A percentile compares a stretch with the other conserved stretches of the same genome.
Evolutionary conservation across 2,113 vertebrate genomes (phyloP).

Genomic region (Nymphicus hollandicus): DNA sequence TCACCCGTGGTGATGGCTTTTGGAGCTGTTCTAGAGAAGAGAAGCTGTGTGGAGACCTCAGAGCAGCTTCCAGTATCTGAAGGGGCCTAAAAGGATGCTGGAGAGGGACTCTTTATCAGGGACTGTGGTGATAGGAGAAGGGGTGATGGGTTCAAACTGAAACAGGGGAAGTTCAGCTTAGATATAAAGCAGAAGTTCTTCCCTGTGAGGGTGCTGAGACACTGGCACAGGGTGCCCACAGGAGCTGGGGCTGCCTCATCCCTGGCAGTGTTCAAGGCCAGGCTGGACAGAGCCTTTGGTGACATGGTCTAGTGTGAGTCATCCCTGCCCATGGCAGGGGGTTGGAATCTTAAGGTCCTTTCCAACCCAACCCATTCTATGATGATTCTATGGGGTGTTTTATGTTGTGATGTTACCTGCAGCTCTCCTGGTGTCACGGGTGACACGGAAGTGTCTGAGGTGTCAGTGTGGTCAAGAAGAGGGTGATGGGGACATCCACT

Average conservation of each 20-base stretch:
- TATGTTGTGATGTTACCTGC: fast-evolving
- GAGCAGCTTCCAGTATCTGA: neutral
- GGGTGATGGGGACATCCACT: neutral
- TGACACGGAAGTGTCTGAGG: neutral
- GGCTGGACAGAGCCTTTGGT: neutral
- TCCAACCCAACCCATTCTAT: neutral
- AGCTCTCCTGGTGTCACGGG: neutral
- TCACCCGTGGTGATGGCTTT: too few relatives aligned
- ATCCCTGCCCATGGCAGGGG: neutral
- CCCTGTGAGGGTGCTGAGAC: neutral
- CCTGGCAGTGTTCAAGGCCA: neutral
- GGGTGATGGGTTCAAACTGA: neutral
- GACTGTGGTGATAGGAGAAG: neutral
- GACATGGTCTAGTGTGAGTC: neutral
- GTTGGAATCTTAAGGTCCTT: neutral
- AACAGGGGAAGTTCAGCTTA: too few relatives aligned
- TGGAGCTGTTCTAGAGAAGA: neutral
- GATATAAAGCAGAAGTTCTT: too few relatives aligned
- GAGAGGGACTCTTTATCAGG: neutral
- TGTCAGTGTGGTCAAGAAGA: neutral
- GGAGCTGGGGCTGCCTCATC: neutral
- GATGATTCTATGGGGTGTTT: fast-evolving
- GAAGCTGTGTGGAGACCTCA: too few relatives aligned
- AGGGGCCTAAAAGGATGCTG: neutral
- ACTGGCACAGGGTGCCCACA: neutral